Evolutionary conservation across 2,113 vertebrate genomes (phyloP).

Genomic region (Alosa alosa): DNA sequence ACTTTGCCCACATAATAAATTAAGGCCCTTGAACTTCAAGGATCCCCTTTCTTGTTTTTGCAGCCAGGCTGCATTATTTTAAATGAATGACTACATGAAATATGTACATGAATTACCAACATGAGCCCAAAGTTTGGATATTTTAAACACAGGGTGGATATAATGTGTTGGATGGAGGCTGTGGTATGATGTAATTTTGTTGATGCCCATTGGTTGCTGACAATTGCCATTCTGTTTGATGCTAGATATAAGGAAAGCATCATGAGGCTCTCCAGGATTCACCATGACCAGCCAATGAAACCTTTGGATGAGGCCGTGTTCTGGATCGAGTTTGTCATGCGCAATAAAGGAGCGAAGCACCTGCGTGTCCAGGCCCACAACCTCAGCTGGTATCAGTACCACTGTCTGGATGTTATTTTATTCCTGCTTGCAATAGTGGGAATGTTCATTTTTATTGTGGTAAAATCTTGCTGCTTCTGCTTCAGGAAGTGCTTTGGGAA

Average conservation of each 20-base stretch:
- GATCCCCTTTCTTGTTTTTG: no score
- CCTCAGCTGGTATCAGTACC: slow-evolving; percentile 80
- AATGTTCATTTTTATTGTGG: slow-evolving; percentile 50
- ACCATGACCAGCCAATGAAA: slow-evolving; percentile 77
- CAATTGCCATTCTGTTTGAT: not conserved
- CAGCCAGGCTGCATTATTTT: no score
- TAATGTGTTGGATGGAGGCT: no score
- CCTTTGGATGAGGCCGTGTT: slow-evolving; percentile 79
- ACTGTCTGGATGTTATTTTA: slow-evolving; percentile 76
- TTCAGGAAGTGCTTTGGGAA: slow-evolving; percentile 58
- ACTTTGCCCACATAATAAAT: no score
- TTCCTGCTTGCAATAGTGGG: slow-evolving; percentile 65
- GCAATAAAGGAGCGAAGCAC: slow-evolving; percentile 81
- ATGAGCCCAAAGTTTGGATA: no score
- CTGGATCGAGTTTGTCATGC: slow-evolving; percentile 85
- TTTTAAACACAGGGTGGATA: no score
- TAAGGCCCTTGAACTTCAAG: no score
- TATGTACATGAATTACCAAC: no score
- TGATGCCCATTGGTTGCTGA: no score
- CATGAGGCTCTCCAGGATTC: slow-evolving; percentile 73
- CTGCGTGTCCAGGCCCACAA: slow-evolving; percentile 72
- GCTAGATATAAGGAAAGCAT: slow-evolving; percentile 78
- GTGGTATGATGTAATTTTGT: no score
- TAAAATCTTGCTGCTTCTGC: slow-evolving; percentile 68
- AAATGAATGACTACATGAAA: no score